A percentile compares a stretch with the other conserved stretches of the same genome.
Evolutionary conservation across 1,140 invertebrate species (phyloP).

Genomic region (Ctenoplectra terminalis): DNA sequence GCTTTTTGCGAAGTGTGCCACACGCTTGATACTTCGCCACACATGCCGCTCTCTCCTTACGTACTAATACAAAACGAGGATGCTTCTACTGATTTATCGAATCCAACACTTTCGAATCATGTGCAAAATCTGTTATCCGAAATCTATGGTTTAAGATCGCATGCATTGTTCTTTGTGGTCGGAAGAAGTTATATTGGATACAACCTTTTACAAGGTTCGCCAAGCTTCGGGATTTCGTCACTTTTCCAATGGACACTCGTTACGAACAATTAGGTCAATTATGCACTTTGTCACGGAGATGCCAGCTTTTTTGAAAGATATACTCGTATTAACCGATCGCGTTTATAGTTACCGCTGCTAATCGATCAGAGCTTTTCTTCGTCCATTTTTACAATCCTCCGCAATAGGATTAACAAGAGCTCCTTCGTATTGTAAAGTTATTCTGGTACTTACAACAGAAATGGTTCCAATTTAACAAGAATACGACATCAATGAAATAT

Average conservation of each 20-base stretch:
- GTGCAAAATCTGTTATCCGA: background rate
- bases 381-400: background rate
- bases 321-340: slow-evolving; percentile 36
- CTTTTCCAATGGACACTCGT: slow-evolving; percentile 9
- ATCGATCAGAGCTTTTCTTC: slow-evolving; percentile 18
- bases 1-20: slow-evolving; percentile 47
- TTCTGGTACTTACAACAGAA: background rate
- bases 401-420: background rate
- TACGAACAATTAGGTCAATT: slow-evolving; percentile 64
- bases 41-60: slow-evolving; percentile 17
- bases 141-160: background rate
- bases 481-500: background rate
- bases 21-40: slow-evolving; percentile 29
- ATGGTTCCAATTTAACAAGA: background rate
- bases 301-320: slow-evolving; percentile 56
- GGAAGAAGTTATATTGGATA: background rate
- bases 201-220: background rate
- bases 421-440: background rate
- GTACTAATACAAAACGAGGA: background rate
- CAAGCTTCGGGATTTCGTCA: background rate
- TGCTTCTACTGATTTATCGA: background rate
- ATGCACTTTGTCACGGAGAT: slow-evolving; percentile 31
- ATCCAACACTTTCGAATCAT: background rate
- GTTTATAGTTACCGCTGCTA: background rate
- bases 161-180: too few species aligned